phyloP scores from a whole-genome alignment of 2,797 vertebrate species.

The Enteromius trimaculatus region DNA sequence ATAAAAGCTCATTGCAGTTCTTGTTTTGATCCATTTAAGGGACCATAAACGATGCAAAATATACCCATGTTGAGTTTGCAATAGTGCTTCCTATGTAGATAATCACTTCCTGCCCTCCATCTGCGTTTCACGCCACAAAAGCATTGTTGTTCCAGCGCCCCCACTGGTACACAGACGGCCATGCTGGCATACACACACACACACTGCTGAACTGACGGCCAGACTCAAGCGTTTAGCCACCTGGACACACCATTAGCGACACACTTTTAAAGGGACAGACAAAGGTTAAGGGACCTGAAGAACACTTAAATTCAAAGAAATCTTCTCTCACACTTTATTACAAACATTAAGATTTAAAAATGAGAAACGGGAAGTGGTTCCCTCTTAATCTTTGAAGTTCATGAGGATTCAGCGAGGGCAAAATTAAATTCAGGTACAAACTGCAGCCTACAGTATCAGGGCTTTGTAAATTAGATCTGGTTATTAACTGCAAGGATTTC shows the following conservation, averaged over 20 bases:
- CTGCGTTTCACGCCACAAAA: neutral
- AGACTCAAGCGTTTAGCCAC: constrained; percentile 27
- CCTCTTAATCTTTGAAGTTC: neutral
- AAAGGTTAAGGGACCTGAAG: neutral
- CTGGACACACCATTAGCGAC: constrained; percentile 9
- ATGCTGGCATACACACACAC: constrained; percentile 25
- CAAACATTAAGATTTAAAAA: neutral
- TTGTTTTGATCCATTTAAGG: neutral
- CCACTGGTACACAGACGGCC: constrained; percentile 24
- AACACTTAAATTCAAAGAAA: neutral
- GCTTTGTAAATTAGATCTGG: neutral
- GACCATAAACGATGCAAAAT: neutral
- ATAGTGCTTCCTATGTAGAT: neutral
- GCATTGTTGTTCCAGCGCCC: constrained; percentile 4
- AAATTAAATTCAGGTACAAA: neutral
- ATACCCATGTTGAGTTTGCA: neutral
- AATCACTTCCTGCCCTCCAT: neutral
- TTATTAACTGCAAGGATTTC: neutral
- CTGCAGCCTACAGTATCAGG: neutral
- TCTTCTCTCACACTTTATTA: neutral
- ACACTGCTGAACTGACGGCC: constrained; percentile 13
- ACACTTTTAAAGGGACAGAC: constrained; percentile 20
- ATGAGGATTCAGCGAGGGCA: neutral
- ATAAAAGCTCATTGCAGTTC: neutral
- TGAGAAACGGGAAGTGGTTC: neutral